phyloP scores from a whole-genome alignment of 1,140 invertebrate genomes.

The Diuraphis noxia region DNA sequence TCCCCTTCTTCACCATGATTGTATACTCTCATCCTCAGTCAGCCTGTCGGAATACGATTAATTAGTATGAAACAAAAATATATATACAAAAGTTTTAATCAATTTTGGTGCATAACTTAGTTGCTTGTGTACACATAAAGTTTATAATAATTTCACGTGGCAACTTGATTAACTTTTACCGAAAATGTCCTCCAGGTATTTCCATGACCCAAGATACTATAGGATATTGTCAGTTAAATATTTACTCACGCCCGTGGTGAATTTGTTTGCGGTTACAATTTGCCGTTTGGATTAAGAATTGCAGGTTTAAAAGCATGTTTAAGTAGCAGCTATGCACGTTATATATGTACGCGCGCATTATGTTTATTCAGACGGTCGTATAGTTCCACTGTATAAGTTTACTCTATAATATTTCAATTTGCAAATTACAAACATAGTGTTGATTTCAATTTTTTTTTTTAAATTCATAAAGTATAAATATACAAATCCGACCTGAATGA shows the following conservation, averaged over 20 bases:
- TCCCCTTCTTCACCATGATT: not conserved
- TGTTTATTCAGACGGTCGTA: constrained; percentile 2
- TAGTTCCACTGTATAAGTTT: not conserved
- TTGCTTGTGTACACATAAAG: constrained; percentile 43
- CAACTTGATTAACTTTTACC: constrained; percentile 52
- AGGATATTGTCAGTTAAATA: constrained; percentile 47
- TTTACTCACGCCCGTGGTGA: constrained; percentile 17
- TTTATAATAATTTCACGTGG: constrained; percentile 50
- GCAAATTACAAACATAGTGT: not conserved
- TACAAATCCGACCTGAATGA: not conserved
- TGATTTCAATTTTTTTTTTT: not conserved
- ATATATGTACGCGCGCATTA: not conserved
- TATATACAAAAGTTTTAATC: constrained; percentile 50
- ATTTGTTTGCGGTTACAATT: constrained; percentile 41
- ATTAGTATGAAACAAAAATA: constrained; percentile 52
- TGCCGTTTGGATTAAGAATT: constrained; percentile 36
- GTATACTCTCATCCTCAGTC: not conserved
- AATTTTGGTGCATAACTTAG: constrained; percentile 47
- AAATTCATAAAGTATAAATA: not conserved
- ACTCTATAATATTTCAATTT: not conserved
- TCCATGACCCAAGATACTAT: constrained; percentile 19
- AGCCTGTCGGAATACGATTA: constrained; percentile 47
- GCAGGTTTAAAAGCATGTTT: constrained; percentile 35
- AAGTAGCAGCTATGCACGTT: not conserved
- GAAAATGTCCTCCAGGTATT: constrained; percentile 44